A percentile compares a stretch with the other conserved stretches of the same genome.
Conservation (phyloP, 1,140 invertebrate species). For the Bombus sylvicola region DNA sequence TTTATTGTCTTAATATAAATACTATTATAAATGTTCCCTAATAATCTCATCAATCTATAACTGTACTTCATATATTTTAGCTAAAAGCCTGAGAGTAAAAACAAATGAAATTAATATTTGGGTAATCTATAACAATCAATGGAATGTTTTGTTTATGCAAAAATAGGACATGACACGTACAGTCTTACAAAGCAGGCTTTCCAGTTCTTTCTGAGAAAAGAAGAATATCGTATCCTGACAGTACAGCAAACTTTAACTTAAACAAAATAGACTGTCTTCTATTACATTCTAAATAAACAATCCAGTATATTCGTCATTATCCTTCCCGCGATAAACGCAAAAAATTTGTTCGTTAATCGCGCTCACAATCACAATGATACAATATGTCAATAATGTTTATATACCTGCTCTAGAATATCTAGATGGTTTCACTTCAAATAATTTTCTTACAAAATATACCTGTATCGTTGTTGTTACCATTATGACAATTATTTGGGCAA, state of each 20-base stretch:
- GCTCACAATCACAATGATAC: background rate
- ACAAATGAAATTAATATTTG: background rate
- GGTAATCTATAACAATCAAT: background rate
- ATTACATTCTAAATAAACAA: background rate
- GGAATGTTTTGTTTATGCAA: constrained; percentile 11
- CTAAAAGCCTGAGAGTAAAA: background rate
- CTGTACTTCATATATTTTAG: constrained; percentile 35
- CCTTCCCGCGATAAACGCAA: constrained; percentile 9
- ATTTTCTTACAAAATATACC: constrained; percentile 94
- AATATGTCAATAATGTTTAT: constrained; percentile 69
- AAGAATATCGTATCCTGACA: background rate
- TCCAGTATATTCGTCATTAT: background rate
- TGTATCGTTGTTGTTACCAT: constrained; percentile 89
- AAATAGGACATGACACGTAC: background rate
- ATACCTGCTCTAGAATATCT: constrained; percentile 85
- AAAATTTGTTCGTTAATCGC: background rate
- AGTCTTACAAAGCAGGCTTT: constrained; percentile 41
- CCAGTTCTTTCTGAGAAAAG: background rate
- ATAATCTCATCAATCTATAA: constrained; percentile 56
- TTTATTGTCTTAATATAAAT: constrained; percentile 71
- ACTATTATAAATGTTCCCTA: constrained; percentile 54
- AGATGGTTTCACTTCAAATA: constrained; percentile 91
- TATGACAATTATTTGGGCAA: constrained; percentile 93
- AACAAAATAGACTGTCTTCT: background rate
- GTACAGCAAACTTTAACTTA: background rate